phyloP scores from a whole-genome alignment of 2,888 invertebrate genomes.

The Microctonus hyperodae region DNA sequence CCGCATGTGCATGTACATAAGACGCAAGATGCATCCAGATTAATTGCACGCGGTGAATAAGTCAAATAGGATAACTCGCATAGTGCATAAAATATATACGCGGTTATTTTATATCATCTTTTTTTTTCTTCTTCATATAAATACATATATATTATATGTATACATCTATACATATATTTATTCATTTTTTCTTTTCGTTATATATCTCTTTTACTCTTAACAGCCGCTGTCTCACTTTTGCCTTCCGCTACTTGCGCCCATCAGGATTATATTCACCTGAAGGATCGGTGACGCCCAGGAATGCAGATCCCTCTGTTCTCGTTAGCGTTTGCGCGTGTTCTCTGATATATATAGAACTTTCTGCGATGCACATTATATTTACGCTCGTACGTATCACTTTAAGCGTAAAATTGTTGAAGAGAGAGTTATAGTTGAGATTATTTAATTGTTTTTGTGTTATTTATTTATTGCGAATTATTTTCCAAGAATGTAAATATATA shows the following conservation, averaged over 20 bases:
- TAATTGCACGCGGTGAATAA: constrained; percentile 13
- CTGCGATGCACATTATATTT: not conserved
- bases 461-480: not conserved
- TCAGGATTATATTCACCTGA: constrained; percentile 23
- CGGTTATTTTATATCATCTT: not conserved
- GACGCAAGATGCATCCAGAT: constrained; percentile 28
- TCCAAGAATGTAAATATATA: not conserved
- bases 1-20: constrained; percentile 8
- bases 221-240: not conserved
- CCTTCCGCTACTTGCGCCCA: not conserved
- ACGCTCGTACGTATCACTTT: constrained; percentile 4
- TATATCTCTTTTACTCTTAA: not conserved
- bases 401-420: constrained; percentile 38
- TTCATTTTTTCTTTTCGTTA: not conserved
- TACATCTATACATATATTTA: too few species aligned
- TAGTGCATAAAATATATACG: not conserved
- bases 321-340: constrained; percentile 26
- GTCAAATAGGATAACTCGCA: not conserved
- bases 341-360: constrained; percentile 14
- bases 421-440: constrained; percentile 34
- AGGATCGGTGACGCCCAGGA: constrained; percentile 26
- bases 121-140: not conserved
- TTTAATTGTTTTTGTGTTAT: not conserved
- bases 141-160: too few species aligned
- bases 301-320: constrained; percentile 28